These are phyloP conservation scores for Rhingia rostrata DNA, from an alignment of 2,888 invertebrate genomes.

Conservation along the genomic window DNA sequence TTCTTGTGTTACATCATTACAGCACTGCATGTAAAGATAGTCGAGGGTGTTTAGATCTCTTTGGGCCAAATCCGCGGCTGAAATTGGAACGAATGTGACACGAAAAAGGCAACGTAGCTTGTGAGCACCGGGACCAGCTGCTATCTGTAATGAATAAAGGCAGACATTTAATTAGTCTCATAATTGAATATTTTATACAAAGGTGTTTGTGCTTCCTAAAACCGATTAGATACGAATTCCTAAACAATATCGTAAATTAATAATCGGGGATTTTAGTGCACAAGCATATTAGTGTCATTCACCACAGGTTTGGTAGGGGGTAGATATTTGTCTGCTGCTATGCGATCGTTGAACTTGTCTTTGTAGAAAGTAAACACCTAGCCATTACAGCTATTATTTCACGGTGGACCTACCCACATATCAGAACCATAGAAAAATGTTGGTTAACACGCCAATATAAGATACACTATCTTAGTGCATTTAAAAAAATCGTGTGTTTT, in stretches of 20 bases:
- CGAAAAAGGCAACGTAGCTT: slow-evolving; percentile 95
- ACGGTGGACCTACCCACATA: too few relatives aligned
- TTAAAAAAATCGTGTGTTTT: too few relatives aligned
- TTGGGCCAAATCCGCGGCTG: slow-evolving; percentile 92
- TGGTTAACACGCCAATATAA: too few relatives aligned
- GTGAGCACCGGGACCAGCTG: slow-evolving; percentile 94
- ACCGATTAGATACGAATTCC: background rate
- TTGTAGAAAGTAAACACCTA: too few relatives aligned
- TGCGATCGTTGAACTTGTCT: too few relatives aligned
- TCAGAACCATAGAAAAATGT: too few relatives aligned
- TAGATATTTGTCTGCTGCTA: too few relatives aligned
- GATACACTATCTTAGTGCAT: too few relatives aligned
- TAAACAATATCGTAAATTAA: background rate
- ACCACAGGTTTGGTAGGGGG: too few relatives aligned
- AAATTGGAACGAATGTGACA: slow-evolving; percentile 93
- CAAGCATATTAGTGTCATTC: too few relatives aligned
- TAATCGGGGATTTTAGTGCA: background rate
- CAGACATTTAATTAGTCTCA: background rate
- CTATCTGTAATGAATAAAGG: slow-evolving; percentile 86
- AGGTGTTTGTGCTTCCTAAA: background rate
- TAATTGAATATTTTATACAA: background rate
- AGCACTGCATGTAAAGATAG: slow-evolving; percentile 95
- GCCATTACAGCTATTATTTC: too few relatives aligned
- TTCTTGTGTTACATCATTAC: slow-evolving; percentile 96
- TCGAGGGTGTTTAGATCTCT: slow-evolving; percentile 93